Evolutionary conservation across 2,888 invertebrate species (phyloP), one percentile per base, ranked within the genome.

Genomic region (Diarsia rubi): DNA sequence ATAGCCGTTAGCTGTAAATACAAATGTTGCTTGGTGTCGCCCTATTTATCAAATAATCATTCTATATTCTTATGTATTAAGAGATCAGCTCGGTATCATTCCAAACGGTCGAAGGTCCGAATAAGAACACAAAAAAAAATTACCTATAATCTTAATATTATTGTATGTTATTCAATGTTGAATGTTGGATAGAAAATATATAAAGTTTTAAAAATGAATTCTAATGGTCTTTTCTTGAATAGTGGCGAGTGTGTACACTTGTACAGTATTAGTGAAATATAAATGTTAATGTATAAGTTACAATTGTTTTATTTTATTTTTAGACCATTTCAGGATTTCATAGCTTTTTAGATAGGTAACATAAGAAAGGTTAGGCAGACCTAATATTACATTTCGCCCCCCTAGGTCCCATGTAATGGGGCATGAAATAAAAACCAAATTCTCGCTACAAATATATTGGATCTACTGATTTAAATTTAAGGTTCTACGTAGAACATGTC

Each of bases 1-100:
- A 90, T 90, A 90, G 88, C 88, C 85, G 85, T 85, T 88, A 84
- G 92, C 92, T 93, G 93, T 93, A 93, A 89, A 93, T 92, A 90
- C 79, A 88, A 37, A 79, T 85, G 82, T 83, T 89, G 92, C 92
- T 92, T 88, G 84, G 88, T 90, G 87, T 85, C 80, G 87, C 79
- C 83, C 83, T 83, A 85, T 82, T 83, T 87, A 88, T 88, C 83
- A 83, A 85, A 84, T 88, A 85, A 87, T 88, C 84, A 83, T 83
- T 86, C 80, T 78, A 82, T 83, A 80, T 85, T 87, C 75, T 83
- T 86, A 85, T 82, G 78, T 79, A 81, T 81, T 83, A 86, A 83
- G 87, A 88, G 91, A 93, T 95, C 95, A 95, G 95, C 94, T 96
- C 94, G 94, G 93, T 95, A 95, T 94, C 96, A 96, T 96, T 96